Percentiles rank a stretch among this genome's conserved stretches.
Evolutionary conservation across 1,140 invertebrate species (phyloP).

Genomic region (Pristionchus pacificus): DNA sequence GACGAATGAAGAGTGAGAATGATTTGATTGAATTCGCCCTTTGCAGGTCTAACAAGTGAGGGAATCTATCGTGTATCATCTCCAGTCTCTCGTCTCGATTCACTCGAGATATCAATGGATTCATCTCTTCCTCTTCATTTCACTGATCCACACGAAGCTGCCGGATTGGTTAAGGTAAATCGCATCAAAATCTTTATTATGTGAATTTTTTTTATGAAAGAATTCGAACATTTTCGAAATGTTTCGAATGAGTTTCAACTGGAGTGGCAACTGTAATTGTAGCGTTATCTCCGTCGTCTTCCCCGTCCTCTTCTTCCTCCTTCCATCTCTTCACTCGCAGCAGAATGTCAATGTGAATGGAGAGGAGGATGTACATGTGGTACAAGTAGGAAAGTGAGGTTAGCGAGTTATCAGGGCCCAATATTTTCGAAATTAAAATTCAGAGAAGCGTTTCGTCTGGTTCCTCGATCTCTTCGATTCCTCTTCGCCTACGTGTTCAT

Average conservation of each 20-base stretch:
- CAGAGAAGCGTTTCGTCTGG: background rate
- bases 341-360: constrained; percentile 15
- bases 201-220: no score
- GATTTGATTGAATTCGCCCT: background rate
- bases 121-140: constrained; percentile 8
- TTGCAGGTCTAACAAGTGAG: constrained; percentile 18
- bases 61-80: constrained; percentile 35
- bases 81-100: constrained; percentile 27
- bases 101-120: constrained; percentile 12
- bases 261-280: background rate
- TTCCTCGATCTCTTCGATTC: background rate
- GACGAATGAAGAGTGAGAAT: no score
- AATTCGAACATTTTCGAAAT: no score
- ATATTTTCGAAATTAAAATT: background rate
- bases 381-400: background rate
- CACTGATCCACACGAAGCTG: constrained; percentile 27
- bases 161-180: constrained; percentile 25
- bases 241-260: no score
- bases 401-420: background rate
- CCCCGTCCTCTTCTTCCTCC: constrained; percentile 15
- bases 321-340: constrained; percentile 9
- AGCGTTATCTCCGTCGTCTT: constrained; percentile 33
- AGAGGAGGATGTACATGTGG: background rate
- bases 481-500: constrained; percentile 22
- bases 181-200: no score